Evolutionary conservation across 2,888 invertebrate species (phyloP), one percentile per base, ranked within the genome.

Genomic region (Pedicia rivosa): DNA sequence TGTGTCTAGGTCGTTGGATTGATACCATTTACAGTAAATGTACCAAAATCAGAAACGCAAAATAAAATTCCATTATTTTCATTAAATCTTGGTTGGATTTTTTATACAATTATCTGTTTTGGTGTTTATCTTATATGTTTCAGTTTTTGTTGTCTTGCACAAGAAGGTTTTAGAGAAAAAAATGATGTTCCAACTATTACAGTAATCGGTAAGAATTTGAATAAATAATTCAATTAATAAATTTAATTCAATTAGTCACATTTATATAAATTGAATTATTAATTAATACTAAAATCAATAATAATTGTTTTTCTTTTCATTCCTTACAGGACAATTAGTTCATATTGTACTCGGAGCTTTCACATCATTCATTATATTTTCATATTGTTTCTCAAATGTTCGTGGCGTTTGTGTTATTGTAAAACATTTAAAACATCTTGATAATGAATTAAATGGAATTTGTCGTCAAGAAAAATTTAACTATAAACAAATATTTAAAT

Each of bases 381-480:
- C 32, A 2, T 32, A 20, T 8, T 32, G 32, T 13, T 4, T 32
- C 8, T 20, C 20, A 9, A 32, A 32, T 13, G 17, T 12, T 9
- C 17, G 20, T 13, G 20, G 13, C 20, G 17, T 32, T 13, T 17
- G 20, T 20, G 17, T 20, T n/a, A 32, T 32, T 32, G 5, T 32
- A 13, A 20, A 13, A 5, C 32, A 32, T 20, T 13, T 32, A 20
- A 17, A 32, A 32, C 32, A 20, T 8, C 25, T 35, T 20, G 35
- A 35, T 13, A 20, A 35, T 16, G 35, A 35, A 4, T 19, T 35
- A 26, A 35, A 35, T 26, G 13, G 13, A 4, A 35, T 35, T 13
- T 15, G 26, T 17, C n/a, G 15, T 12, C 16, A 26, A 16, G 25
- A 35, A n/a, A 35, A 35, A 35, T 20, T 35, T 16, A n/a, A 25